Evolutionary conservation across 2,113 vertebrate genomes (phyloP).

Genomic region (Callipepla californica): DNA sequence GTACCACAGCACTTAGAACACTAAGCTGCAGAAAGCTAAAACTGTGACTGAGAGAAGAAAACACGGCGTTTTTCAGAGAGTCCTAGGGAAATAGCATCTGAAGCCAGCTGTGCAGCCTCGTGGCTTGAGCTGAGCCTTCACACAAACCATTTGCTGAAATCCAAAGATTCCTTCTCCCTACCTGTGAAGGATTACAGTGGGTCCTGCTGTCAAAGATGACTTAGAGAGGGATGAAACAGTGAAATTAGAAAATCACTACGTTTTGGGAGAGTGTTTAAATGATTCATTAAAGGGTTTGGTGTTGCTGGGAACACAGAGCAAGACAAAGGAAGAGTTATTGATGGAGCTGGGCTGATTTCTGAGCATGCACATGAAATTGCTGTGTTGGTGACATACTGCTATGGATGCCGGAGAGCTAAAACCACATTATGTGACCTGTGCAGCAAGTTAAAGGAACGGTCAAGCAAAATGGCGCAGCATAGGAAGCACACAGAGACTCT

Average conservation of each 20-base stretch:
- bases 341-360: background rate
- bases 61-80: background rate
- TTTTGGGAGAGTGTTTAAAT: background rate
- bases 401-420: background rate
- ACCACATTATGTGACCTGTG: background rate
- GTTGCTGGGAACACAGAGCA: background rate
- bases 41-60: background rate
- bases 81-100: background rate
- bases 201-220: background rate
- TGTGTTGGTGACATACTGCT: background rate
- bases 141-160: background rate
- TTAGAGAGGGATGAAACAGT: background rate
- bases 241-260: background rate
- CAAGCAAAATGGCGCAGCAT: background rate
- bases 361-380: background rate
- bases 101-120: background rate
- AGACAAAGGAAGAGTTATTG: background rate
- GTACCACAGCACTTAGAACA: background rate
- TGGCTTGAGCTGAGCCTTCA: background rate
- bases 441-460: background rate
- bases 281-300: background rate
- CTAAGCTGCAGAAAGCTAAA: background rate
- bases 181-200: background rate
- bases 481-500: background rate
- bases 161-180: background rate